A percentile compares a stretch with the other conserved stretches of the same genome.
Conservation (phyloP, 2,113 vertebrate species). For the Myotis davidii region DNA sequence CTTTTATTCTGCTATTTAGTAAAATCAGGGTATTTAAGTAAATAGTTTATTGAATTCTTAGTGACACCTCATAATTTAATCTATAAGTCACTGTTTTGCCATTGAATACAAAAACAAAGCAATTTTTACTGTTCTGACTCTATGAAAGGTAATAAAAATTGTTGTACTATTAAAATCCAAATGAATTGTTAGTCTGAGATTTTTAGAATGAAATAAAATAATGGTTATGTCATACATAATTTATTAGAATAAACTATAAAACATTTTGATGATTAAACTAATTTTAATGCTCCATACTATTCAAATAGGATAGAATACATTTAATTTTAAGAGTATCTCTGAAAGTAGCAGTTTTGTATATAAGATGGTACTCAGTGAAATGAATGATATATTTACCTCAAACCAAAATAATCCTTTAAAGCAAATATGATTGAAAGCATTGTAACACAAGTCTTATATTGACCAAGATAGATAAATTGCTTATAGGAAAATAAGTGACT, state of each 20-base stretch:
- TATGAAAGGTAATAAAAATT: constrained; percentile 26
- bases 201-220: constrained; percentile 43
- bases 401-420: constrained; percentile 43
- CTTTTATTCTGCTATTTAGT: background rate
- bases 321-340: constrained; percentile 43
- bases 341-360: constrained; percentile 5
- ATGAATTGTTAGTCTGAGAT: background rate
- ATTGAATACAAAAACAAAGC: background rate
- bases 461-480: constrained; percentile 24
- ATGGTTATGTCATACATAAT: background rate
- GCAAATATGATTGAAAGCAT: constrained; percentile 25
- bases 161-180: background rate
- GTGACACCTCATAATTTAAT: background rate
- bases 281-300: background rate
- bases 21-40: constrained; percentile 12
- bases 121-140: background rate
- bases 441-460: background rate
- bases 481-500: constrained; percentile 37
- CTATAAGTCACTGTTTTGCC: background rate
- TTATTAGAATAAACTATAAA: constrained; percentile 40
- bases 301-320: constrained; percentile 34
- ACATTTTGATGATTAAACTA: constrained; percentile 2
- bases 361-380: background rate
- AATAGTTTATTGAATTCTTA: constrained; percentile 31
- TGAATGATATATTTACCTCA: background rate